Evolutionary conservation across 2,888 invertebrate genomes (phyloP).

Genomic region (Volucella bombylans): DNA sequence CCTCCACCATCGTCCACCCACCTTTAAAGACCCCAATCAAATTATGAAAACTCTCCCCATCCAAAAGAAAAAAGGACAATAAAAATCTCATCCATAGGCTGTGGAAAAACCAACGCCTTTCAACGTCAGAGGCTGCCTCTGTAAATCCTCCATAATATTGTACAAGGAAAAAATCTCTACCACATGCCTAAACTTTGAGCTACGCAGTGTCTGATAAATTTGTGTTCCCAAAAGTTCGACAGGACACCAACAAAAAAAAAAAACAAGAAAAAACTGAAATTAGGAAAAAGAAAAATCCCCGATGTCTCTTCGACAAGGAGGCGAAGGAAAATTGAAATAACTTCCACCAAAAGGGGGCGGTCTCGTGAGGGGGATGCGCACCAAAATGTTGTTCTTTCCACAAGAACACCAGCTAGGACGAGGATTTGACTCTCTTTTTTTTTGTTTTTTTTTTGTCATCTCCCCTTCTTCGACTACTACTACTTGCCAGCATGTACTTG

Average conservation of each 20-base stretch:
- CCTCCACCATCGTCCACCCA: conserved; percentile 10
- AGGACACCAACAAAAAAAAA: conserved; percentile 21
- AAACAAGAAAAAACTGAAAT: background rate
- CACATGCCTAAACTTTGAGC: conserved; percentile 29
- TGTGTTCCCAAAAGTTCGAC: conserved; percentile 33
- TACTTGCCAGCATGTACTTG: too few relatives aligned
- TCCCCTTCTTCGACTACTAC: too few relatives aligned
- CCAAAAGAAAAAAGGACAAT: background rate
- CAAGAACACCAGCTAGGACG: conserved; percentile 41
- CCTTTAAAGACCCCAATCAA: conserved; percentile 46
- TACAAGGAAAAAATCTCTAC: conserved; percentile 19
- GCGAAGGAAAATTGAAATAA: conserved; percentile 53
- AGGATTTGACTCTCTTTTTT: conserved; percentile 9
- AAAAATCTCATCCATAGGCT: background rate
- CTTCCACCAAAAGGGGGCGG: conserved; percentile 41
- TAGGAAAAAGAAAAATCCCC: background rate
- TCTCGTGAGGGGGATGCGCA: conserved; percentile 16
- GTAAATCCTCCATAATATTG: conserved; percentile 29
- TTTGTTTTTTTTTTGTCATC: background rate
- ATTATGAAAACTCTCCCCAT: conserved; percentile 43
- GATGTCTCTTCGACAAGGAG: conserved; percentile 24
- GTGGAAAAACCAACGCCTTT: conserved; percentile 6
- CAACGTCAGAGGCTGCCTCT: conserved; percentile 1
- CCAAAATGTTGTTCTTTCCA: conserved; percentile 13
- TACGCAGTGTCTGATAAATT: conserved; percentile 58